Conservation (phyloP, 2,113 vertebrate species). For the Dolichotis patagonum region DNA sequence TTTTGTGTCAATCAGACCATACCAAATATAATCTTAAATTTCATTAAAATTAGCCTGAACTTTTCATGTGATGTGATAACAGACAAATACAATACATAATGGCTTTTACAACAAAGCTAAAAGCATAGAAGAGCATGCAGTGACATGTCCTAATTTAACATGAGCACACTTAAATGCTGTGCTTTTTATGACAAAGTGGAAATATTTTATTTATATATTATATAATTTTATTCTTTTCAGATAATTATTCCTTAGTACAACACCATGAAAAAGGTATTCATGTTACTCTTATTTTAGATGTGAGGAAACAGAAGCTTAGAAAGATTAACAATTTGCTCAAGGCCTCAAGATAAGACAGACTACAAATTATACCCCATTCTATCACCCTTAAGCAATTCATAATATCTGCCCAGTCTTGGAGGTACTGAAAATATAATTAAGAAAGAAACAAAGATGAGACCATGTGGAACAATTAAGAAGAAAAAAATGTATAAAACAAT, state of each 20-base stretch:
- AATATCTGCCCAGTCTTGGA: not conserved
- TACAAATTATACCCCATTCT: not conserved
- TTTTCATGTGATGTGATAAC: constrained; percentile 2
- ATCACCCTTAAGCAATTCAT: not conserved
- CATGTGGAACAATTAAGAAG: not conserved
- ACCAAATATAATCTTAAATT: constrained; percentile 40
- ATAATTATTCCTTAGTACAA: constrained; percentile 30
- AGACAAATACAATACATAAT: not conserved
- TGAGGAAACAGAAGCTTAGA: not conserved
- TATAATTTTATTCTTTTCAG: constrained; percentile 18
- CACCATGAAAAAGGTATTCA: not conserved
- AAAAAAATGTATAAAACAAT: not conserved
- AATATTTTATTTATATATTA: constrained; percentile 16
- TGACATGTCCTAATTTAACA: not conserved
- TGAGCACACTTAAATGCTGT: not conserved
- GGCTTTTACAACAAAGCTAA: not conserved
- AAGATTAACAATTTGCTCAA: constrained; percentile 23
- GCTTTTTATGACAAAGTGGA: constrained; percentile 22
- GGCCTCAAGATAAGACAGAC: not conserved
- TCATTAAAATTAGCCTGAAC: not conserved
- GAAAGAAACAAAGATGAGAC: not conserved
- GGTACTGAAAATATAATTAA: constrained; percentile 33
- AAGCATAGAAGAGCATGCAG: not conserved
- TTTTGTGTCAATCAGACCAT: not conserved
- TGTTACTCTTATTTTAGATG: not conserved